Evolutionary conservation across 37 sponge, comb jelly and placozoan genomes (phyloP), one percentile per base, ranked within the genome.

Genomic region (Axinella damicornis): DNA sequence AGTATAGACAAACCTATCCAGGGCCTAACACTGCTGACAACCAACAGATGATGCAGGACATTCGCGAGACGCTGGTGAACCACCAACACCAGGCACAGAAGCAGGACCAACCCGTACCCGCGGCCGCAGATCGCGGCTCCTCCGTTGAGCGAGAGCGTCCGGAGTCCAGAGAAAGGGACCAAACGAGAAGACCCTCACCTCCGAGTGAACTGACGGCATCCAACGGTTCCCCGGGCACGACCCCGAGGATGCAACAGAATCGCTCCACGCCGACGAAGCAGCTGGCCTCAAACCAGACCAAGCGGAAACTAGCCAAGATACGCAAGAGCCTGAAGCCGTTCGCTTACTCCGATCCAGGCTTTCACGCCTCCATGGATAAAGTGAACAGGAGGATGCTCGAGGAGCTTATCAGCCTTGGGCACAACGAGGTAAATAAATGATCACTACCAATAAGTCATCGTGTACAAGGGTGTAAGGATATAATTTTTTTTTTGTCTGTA

Each of bases 41-140:
- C 58, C 77, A 83, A 41, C 90, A 79, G 75, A 77, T 90, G 84
- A 37, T 90, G 57, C 79, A 84, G 32, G 80, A 83, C 53, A 77
- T 83, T 28, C 68, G 58, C 56, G 74, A 74, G 37, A 68, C 77
- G 0, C 68, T 88, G 37, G 71, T 12, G 33, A 27, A 57, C 63
- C 64, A 31, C 52, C 35, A 71, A 41, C 24, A 39, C 56, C 19
- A 57, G 52, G 28, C 56, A 30, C 69, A 82, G 56, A n/a, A 11
- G 53, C 68, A 18, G 17, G 63, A 11, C 68, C 68, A 30, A 67
- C 68, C 4, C n/a, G n/a, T n/a, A 46, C 4, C 46, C 9, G 46
- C 9, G 9, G 46, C 46, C 9, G 46, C 46, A 4, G 46, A 46
- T 46, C 46, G 46, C n/a, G n/a, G n/a, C 46, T 46, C 46, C 9